phyloP scores from a whole-genome alignment of 2,888 invertebrate genomes.

The Athrips mouffetella region DNA sequence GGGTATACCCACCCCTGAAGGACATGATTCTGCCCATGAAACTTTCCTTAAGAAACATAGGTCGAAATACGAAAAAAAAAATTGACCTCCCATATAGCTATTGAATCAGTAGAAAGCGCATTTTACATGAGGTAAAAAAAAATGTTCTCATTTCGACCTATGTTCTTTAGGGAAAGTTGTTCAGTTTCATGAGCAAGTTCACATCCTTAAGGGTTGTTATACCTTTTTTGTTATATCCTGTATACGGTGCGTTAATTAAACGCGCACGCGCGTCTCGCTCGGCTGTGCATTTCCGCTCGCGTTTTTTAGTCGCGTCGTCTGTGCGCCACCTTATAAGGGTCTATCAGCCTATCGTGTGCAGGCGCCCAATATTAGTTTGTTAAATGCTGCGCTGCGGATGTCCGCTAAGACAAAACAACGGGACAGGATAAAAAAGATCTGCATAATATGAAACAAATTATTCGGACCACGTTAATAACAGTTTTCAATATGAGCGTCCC shows the following conservation, averaged over 20 bases:
- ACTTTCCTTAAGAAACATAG: too few species aligned
- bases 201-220: too few species aligned
- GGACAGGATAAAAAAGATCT: background rate
- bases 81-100: too few species aligned
- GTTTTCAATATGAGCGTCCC: background rate
- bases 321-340: slow-evolving; percentile 24
- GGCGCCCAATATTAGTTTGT: background rate
- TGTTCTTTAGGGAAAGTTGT: too few species aligned
- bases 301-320: slow-evolving; percentile 41
- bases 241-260: slow-evolving; percentile 15
- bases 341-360: slow-evolving; percentile 16
- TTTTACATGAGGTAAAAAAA: too few species aligned
- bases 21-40: too few species aligned
- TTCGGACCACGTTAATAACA: background rate
- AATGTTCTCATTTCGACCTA: too few species aligned
- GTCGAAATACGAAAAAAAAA: too few species aligned
- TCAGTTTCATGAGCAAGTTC: too few species aligned
- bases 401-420: background rate
- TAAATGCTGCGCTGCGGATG: background rate
- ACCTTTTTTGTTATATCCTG: background rate
- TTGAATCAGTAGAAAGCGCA: too few species aligned
- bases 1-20: too few species aligned
- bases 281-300: slow-evolving; percentile 34
- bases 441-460: background rate
- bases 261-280: slow-evolving; percentile 35